A percentile compares a stretch with the other conserved stretches of the same genome.
Conservation (phyloP, 1,140 invertebrate genomes). For the Trichogramma pretiosum region DNA sequence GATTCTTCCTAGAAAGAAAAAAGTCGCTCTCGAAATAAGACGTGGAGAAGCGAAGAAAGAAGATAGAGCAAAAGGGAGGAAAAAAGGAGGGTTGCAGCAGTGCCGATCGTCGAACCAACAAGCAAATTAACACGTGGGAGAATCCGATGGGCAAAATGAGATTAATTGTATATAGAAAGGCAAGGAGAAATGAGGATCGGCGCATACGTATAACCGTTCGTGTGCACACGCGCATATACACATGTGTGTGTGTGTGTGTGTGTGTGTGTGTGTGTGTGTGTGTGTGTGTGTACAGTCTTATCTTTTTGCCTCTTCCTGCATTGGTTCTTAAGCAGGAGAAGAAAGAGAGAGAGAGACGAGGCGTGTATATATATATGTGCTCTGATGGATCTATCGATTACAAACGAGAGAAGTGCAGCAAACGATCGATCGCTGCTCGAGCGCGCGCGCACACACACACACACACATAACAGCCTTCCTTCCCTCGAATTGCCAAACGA, state of each 20-base stretch:
- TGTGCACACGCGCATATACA: no score
- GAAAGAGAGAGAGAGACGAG: constrained; percentile 15
- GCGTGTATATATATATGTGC: constrained; percentile 11
- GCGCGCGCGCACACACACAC: no score
- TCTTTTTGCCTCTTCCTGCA: neutral
- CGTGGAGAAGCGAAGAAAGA: constrained; percentile 4
- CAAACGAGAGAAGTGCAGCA: constrained; percentile 13
- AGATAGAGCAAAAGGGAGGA: constrained; percentile 14
- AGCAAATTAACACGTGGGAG: constrained; percentile 46
- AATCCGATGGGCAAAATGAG: constrained; percentile 37
- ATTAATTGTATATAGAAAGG: no score
- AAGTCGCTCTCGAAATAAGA: no score
- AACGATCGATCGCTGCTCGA: constrained; percentile 26
- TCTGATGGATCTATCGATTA: constrained; percentile 12
- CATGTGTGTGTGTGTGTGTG: no score
- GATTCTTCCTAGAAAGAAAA: no score
- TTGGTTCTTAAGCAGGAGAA: no score
- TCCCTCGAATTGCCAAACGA: constrained; percentile 16
- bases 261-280: no score
- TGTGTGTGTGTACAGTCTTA: no score
- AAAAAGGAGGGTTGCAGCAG: constrained; percentile 21
- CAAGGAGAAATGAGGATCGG: constrained; percentile 21
- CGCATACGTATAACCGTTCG: no score
- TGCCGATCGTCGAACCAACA: constrained; percentile 47
- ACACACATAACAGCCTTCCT: no score